Evolutionary conservation across 2,888 invertebrate species (phyloP), one percentile per base, ranked within the genome.

Genomic region (Agrochola litura): DNA sequence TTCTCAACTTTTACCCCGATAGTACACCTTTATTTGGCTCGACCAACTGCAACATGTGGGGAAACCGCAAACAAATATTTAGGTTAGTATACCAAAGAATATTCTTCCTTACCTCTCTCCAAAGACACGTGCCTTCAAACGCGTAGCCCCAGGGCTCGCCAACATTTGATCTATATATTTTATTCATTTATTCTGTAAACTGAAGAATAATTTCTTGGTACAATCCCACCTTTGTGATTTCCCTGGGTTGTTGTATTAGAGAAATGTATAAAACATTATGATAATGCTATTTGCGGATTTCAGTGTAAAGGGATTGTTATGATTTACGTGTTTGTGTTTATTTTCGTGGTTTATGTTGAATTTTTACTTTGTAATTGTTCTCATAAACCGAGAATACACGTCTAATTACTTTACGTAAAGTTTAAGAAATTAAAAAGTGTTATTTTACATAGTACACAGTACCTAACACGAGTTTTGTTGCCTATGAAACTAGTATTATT

Each of bases 181-280:
- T 49, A 46, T 64, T 22, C 69, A 56, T 71, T 61, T 79, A 56
- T 49, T 65, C 10, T 56, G 54, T 19, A 63, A 78, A 65, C 41
- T 68, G 30, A 52, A 74, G 46, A 70, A 52, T 79, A 69, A 74
- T 74, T 64, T 63, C 67, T 74, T 65, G 60, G 56, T 16, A 68
- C 54, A 67, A 65, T 64, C 12, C 30, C 19, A 74, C 64, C 61
- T 69, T 61, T 79, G 71, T 75, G 69, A 72, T 84, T 72, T 71
- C 12, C 19, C 43, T 56, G 54, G 10, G 46, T 63, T 41, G 22
- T 52, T 68, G 14, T 75, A 25, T 63, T 67, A 63, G 46, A 63
- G 56, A 56, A 73, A 76, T 84, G 76, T 72, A 67, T 66, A 66
- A 75, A 70, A 80, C 69, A 82, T 84, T 84, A 84, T 74, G 68